These are phyloP conservation scores for Danio albolineatus DNA, from an alignment of 2,797 vertebrate genomes.

Conservation along the genomic window DNA sequence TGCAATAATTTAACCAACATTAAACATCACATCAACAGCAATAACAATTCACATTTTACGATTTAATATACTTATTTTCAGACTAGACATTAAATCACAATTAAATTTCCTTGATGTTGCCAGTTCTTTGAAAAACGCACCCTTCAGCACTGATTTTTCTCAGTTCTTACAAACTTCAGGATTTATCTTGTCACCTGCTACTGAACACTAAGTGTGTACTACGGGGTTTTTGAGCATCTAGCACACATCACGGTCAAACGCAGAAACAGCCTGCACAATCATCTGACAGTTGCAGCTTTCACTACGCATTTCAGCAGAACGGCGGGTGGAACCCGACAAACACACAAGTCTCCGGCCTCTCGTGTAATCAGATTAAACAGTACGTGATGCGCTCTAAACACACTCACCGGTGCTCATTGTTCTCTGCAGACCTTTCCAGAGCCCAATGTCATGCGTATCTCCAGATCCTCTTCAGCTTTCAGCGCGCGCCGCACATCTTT, in stretches of 20 bases:
- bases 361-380: neutral
- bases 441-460: conserved; percentile 63
- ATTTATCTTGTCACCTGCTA: neutral
- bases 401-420: conserved; percentile 81
- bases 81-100: too few species aligned
- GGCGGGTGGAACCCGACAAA: conserved; percentile 21
- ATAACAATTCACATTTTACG: too few species aligned
- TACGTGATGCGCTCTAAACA: neutral
- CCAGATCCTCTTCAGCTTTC: conserved; percentile 57
- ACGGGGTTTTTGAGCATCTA: neutral
- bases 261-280: neutral
- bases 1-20: too few species aligned
- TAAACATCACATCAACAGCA: too few species aligned
- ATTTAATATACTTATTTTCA: too few species aligned
- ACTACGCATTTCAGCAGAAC: conserved; percentile 34
- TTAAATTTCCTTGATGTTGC: too few species aligned
- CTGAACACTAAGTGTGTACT: neutral
- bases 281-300: neutral
- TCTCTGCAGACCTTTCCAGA: conserved; percentile 49
- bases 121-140: neutral
- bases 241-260: neutral
- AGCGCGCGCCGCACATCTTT: conserved; percentile 41
- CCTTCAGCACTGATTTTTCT: neutral
- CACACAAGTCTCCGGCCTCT: neutral
- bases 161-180: neutral